Evolutionary conservation across 2,797 vertebrate species (phyloP), one percentile per base, ranked within the genome.

Genomic region (Limnodromus scolopaceus): DNA sequence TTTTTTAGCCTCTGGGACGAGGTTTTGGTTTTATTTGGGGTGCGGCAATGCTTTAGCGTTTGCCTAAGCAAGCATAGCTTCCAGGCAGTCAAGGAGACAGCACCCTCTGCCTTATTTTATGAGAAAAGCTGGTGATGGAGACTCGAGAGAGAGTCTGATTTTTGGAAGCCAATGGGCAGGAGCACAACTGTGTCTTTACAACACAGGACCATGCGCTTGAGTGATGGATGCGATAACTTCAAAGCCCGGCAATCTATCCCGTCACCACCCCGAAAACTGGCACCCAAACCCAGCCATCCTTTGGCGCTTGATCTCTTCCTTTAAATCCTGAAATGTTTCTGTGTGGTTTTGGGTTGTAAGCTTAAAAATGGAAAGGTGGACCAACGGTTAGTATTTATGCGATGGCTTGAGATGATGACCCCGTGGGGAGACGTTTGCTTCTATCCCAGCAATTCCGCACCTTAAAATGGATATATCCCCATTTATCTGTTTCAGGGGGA

Each of bases 91-190:
- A 86, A 91, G 66, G 64, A 74, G 55, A 77, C 60, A 87, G 84
- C 78, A 94, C 81, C 46, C 32, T 83, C 81, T 96, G 75, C 49
- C 71, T 92, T 69, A 55, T 77, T 87, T 75, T 61, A 68, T 71
- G 43, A 51, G 70, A 49, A 89, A 84, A 87, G 41, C 22, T 7
- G 1, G 13, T 36, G 23, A 48, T 39, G 16, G 46, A 60, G n/a
- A 30, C 57, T 27, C 2, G 3, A 48, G 20, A 48, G 20, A 66
- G 54, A 49, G 28, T 43, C n/a, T 12, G 16, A 2, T 77, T 92
- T 92, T 90, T 11, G 8, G 57, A 58, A 92, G 39, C 23, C 1
- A 13, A 60, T 1, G 4, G 39, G 41, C 64, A 78, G 55, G 20
- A 79, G 23, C 41, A 39, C 3, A 23, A 39, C 48, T 46, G 17